Evolutionary conservation across 2,797 vertebrate genomes (phyloP).

Genomic region (Squalus acanthias): DNA sequence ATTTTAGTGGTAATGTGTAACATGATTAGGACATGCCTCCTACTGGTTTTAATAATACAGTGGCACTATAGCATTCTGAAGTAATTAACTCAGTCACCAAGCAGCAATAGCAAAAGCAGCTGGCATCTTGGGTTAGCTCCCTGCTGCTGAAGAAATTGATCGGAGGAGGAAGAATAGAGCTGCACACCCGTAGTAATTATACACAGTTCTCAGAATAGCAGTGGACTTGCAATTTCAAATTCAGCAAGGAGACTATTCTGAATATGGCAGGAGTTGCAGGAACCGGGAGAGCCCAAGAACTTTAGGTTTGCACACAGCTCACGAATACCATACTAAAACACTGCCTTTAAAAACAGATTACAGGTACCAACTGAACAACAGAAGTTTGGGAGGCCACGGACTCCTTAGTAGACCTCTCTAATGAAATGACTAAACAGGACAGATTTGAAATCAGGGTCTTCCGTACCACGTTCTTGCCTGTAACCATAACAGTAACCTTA

Average conservation of each 20-base stretch:
- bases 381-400: too few species aligned
- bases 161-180: background rate
- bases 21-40: background rate
- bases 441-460: background rate
- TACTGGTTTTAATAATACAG: background rate
- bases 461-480: background rate
- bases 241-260: conserved; percentile 7
- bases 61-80: background rate
- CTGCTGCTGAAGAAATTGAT: background rate
- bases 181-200: background rate
- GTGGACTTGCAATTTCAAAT: background rate
- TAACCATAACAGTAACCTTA: too few species aligned
- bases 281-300: too few species aligned
- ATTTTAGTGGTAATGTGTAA: background rate
- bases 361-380: too few species aligned
- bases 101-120: background rate
- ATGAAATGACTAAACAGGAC: background rate
- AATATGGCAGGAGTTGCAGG: background rate
- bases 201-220: background rate
- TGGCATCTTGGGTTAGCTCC: background rate
- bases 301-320: too few species aligned
- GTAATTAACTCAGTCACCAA: background rate
- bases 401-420: too few species aligned
- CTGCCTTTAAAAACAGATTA: background rate
- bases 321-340: background rate